phyloP scores from a whole-genome alignment of 2,888 invertebrate species.

The Charanyca ferruginea region DNA sequence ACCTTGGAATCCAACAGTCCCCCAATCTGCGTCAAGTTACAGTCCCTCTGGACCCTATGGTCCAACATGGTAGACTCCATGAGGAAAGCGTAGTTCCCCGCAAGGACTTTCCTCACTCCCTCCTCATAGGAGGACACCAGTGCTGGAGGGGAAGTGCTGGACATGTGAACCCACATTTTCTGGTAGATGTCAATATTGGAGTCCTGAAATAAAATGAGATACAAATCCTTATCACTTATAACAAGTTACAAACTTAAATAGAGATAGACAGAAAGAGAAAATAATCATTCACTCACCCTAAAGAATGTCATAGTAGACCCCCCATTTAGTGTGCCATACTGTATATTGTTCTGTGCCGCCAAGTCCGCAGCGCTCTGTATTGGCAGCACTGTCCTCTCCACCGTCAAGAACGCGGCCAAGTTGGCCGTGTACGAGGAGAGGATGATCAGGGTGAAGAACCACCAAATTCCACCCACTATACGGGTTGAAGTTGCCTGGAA shows the following conservation, averaged over 20 bases:
- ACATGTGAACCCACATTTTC: slow-evolving; percentile 99
- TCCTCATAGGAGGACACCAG: slow-evolving; percentile 98
- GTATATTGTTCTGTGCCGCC: slow-evolving; percentile 97
- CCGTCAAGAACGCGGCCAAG: slow-evolving; percentile 99
- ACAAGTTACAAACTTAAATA: too few relatives aligned
- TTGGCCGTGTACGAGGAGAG: slow-evolving; percentile 99
- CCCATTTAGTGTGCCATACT: slow-evolving; percentile 98
- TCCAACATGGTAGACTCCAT: slow-evolving; percentile 99
- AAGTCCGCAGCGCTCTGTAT: slow-evolving; percentile 99
- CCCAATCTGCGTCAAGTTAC: slow-evolving; percentile 99
- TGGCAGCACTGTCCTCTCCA: slow-evolving; percentile 98
- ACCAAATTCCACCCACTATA: slow-evolving; percentile 99
- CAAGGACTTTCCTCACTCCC: slow-evolving; percentile 96
- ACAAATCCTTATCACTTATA: too few relatives aligned
- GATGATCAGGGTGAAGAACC: slow-evolving; percentile 99
- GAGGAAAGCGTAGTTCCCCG: slow-evolving; percentile 98
- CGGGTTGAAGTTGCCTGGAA: slow-evolving; percentile 98
- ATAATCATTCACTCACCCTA: slow-evolving; percentile 91
- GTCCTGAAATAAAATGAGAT: slow-evolving; percentile 93
- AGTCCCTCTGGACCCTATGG: slow-evolving; percentile 98
- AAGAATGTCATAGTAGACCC: slow-evolving; percentile 99
- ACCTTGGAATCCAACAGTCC: slow-evolving; percentile 92
- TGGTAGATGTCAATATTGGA: slow-evolving; percentile 97
- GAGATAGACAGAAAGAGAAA: background rate
- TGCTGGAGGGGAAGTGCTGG: slow-evolving; percentile 93